phyloP scores from a whole-genome alignment of 2,113 vertebrate species.

The Lichenostomus cassidix region DNA sequence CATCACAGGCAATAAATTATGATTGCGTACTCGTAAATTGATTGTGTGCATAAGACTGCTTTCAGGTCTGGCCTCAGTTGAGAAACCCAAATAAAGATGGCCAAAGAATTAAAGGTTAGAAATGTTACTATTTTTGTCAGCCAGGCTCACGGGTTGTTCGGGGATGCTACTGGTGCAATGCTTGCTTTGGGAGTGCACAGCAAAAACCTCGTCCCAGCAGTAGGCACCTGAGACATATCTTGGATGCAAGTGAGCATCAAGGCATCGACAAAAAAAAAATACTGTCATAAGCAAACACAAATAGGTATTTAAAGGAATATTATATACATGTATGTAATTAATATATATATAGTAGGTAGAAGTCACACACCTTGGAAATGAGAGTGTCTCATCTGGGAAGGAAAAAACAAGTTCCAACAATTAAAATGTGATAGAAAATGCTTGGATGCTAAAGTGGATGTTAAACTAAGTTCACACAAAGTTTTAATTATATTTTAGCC shows the following conservation, averaged over 20 bases:
- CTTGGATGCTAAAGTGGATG: not conserved
- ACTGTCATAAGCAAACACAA: not conserved
- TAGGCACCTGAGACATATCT: not conserved
- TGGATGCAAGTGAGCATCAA: not conserved
- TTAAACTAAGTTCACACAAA: not conserved
- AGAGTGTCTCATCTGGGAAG: not conserved
- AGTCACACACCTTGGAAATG: not conserved
- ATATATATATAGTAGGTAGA: not conserved
- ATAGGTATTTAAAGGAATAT: not conserved
- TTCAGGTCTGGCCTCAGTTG: not conserved
- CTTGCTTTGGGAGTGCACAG: not conserved
- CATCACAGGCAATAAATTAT: not conserved
- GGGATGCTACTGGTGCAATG: not conserved
- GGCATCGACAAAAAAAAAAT: not conserved
- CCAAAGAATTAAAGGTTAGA: not conserved
- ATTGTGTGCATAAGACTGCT: not conserved
- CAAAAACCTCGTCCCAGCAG: not conserved
- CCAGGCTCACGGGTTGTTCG: not conserved
- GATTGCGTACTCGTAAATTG: not conserved
- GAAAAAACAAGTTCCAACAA: not conserved
- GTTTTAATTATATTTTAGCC: not conserved
- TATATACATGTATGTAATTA: not conserved
- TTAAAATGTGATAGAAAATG: not conserved
- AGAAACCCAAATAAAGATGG: not conserved
- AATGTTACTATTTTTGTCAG: conserved; percentile 1